These are phyloP conservation scores for Paramuricea clavata DNA, from an alignment of 92 coral and sea anemone genomes.

Conservation along the genomic window DNA sequence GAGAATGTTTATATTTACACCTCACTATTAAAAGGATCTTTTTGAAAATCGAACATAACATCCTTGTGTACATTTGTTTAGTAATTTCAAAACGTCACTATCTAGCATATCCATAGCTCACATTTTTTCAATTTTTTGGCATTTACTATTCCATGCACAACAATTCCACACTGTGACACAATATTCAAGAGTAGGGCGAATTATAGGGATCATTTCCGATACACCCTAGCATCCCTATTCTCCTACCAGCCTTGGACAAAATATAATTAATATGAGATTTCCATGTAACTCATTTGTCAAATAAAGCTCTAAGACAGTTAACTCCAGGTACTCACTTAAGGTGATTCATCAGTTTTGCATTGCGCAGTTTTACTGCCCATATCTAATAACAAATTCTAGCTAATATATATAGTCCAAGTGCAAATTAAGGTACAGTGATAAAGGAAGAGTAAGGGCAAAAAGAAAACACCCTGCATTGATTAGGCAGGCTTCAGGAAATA, in stretches of 20 bases:
- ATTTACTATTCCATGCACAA: conserved; percentile 56
- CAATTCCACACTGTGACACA: conserved; percentile 60
- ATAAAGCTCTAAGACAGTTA: conserved; percentile 30
- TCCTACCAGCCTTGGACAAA: conserved; percentile 41
- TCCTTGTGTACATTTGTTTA: conserved; percentile 49
- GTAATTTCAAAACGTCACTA: conserved; percentile 25
- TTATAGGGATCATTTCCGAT: conserved; percentile 17
- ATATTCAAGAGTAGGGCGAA: conserved; percentile 56
- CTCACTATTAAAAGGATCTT: background rate
- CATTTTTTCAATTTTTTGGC: conserved; percentile 9
- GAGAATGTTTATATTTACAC: too few relatives aligned
- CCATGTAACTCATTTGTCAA: conserved; percentile 49
- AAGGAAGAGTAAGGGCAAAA: too few relatives aligned
- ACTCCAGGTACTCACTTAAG: conserved; percentile 12
- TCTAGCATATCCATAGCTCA: conserved; percentile 39
- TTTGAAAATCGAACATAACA: conserved; percentile 24
- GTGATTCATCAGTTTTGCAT: too few relatives aligned
- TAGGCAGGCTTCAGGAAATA: too few relatives aligned
- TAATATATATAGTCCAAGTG: too few relatives aligned
- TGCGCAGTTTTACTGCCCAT: too few relatives aligned
- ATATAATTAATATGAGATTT: conserved; percentile 35
- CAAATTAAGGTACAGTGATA: too few relatives aligned
- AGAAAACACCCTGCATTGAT: too few relatives aligned
- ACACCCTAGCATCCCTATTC: conserved; percentile 41
- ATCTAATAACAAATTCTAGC: too few relatives aligned